phyloP scores from a whole-genome alignment of 64 coral and sea anemone species.

The Montipora cactus region DNA sequence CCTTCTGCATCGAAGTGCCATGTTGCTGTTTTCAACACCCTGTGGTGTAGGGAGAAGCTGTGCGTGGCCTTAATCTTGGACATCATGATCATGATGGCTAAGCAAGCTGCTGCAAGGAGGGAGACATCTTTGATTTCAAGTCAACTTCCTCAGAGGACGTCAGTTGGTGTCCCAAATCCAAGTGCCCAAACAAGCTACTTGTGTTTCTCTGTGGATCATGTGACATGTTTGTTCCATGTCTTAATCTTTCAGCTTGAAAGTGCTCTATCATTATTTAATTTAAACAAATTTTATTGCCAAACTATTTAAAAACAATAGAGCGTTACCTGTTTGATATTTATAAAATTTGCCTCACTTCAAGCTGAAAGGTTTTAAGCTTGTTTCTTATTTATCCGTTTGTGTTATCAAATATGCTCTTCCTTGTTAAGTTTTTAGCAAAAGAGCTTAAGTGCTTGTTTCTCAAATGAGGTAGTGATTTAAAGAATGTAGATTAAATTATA shows the following conservation, averaged over 20 bases:
- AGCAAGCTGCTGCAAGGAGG: constrained; percentile 17
- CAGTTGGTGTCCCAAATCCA: constrained; percentile 40
- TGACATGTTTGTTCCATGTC: constrained; percentile 34
- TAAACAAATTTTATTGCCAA: too few relatives aligned
- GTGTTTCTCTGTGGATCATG: neutral
- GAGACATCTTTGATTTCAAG: constrained; percentile 28
- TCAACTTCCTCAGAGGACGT: constrained; percentile 41
- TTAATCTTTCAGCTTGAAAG: constrained; percentile 26
- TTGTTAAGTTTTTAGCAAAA: too few relatives aligned
- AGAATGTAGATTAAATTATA: too few relatives aligned
- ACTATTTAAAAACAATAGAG: too few relatives aligned
- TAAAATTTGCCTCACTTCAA: neutral
- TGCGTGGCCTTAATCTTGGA: constrained; percentile 41
- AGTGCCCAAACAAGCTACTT: neutral
- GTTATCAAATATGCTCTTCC: neutral
- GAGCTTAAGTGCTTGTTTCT: too few relatives aligned
- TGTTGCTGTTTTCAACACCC: constrained; percentile 19
- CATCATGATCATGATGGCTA: constrained; percentile 42
- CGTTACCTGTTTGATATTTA: too few relatives aligned
- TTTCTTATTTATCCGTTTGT: neutral
- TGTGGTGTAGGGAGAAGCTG: neutral
- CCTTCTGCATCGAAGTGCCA: constrained; percentile 45
- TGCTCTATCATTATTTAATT: neutral
- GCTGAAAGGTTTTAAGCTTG: constrained; percentile 12
- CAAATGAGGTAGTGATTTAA: too few relatives aligned